These are phyloP conservation scores for Peromyscus maniculatus DNA, from an alignment of 2,113 vertebrate species.

Conservation along the genomic window DNA sequence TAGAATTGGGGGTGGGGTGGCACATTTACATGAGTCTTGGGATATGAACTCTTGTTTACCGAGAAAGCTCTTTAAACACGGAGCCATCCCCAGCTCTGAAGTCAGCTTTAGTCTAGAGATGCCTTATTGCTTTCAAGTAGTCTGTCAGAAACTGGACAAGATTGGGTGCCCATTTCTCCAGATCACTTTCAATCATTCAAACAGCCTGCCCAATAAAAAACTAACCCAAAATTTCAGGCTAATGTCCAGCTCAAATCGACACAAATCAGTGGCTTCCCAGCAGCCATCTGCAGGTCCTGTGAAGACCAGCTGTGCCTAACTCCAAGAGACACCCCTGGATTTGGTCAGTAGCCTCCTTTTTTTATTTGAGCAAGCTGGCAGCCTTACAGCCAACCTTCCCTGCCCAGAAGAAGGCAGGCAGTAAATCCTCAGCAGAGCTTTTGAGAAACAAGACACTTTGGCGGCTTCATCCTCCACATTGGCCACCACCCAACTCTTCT, in stretches of 20 bases:
- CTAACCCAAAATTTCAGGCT: slow-evolving; percentile 41
- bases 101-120: slow-evolving; percentile 11
- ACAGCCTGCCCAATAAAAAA: not conserved
- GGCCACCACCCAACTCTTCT: not conserved
- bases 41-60: not conserved
- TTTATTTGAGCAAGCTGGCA: slow-evolving; percentile 62
- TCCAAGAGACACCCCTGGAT: not conserved
- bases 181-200: slow-evolving; percentile 19
- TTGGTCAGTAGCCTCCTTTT: not conserved
- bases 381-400: slow-evolving; percentile 36
- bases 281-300: not conserved
- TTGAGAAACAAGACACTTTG: slow-evolving; percentile 56
- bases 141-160: not conserved
- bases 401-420: slow-evolving; percentile 38
- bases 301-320: slow-evolving; percentile 23
- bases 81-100: not conserved
- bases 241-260: not conserved
- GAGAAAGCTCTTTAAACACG: too few relatives aligned
- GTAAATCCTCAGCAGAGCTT: slow-evolving; percentile 64
- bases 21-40: too few relatives aligned
- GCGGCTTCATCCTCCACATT: not conserved
- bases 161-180: not conserved
- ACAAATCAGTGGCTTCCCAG: not conserved
- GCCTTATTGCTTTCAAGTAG: slow-evolving; percentile 10
- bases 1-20: not conserved